A percentile compares a stretch with the other conserved stretches of the same genome.
phyloP scores from a whole-genome alignment of 2,797 vertebrate genomes.

The Eospalax fontanierii region DNA sequence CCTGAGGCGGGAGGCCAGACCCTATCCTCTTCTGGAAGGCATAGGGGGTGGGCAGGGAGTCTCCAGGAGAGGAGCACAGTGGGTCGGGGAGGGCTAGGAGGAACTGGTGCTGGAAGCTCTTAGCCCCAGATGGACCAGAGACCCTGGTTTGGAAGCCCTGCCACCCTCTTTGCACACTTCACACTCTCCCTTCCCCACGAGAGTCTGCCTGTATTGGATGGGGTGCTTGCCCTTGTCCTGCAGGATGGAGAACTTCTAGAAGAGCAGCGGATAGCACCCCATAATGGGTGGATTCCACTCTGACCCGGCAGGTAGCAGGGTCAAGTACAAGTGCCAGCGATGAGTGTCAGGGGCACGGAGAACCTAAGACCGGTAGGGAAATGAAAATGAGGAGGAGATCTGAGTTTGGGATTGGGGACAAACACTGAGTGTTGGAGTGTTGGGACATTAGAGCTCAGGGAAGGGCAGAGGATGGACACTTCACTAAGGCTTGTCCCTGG shows the following conservation, averaged over 20 bases:
- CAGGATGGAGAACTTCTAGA: slow-evolving; percentile 4
- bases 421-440: not conserved
- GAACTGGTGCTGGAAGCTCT: not conserved
- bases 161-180: not conserved
- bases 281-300: not conserved
- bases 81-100: not conserved
- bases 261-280: not conserved
- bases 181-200: not conserved
- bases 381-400: not conserved
- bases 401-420: not conserved
- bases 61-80: not conserved
- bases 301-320: not conserved
- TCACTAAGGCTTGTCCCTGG: slow-evolving; percentile 30
- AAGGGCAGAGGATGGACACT: not conserved
- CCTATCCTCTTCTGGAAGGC: slow-evolving; percentile 59
- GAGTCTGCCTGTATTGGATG: not conserved
- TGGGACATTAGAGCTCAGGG: not conserved
- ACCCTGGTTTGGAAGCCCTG: not conserved
- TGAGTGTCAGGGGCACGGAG: not conserved
- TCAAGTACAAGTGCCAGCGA: not conserved
- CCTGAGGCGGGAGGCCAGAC: slow-evolving; percentile 68
- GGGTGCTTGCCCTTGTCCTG: not conserved
- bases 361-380: not conserved
- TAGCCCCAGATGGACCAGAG: not conserved
- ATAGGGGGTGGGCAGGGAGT: not conserved